A percentile compares a stretch with the other conserved stretches of the same genome.
Evolutionary conservation across 2,113 vertebrate species (phyloP).

Genomic region (Tylochromis polylepis): DNA sequence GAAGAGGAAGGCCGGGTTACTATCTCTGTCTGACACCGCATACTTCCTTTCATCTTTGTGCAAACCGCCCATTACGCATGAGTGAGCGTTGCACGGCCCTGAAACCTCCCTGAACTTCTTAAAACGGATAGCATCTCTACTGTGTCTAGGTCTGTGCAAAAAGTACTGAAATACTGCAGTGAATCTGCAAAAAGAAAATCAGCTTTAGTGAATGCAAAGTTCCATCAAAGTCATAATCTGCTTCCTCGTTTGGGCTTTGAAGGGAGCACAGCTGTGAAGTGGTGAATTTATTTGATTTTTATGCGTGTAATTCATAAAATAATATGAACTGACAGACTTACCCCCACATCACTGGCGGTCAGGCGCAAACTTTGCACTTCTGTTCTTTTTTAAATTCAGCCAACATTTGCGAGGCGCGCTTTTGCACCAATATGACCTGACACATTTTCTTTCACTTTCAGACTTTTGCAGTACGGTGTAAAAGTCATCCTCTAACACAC

Average conservation of each 20-base stretch:
- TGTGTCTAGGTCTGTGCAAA: not conserved
- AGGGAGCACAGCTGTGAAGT: constrained; percentile 6
- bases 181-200: not conserved
- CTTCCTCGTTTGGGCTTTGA: constrained; percentile 41
- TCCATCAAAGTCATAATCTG: not conserved
- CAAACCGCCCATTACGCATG: constrained; percentile 52
- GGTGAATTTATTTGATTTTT: not conserved
- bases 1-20: constrained; percentile 75
- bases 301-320: not conserved
- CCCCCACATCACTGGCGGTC: constrained; percentile 17
- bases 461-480: not conserved
- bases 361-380: constrained; percentile 8
- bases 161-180: not conserved
- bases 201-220: not conserved
- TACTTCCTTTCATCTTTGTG: constrained; percentile 56
- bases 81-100: constrained; percentile 5
- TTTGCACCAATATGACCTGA: constrained; percentile 4
- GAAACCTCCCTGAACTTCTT: not conserved
- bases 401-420: not conserved
- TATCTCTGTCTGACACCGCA: constrained; percentile 46
- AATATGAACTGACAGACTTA: constrained; percentile 39
- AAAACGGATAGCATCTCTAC: not conserved
- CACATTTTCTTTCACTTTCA: constrained; percentile 20
- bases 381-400: not conserved
- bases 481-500: not conserved